Percentiles rank a stretch among this genome's conserved stretches.
These are phyloP conservation scores for Phalacrocorax pelagicus DNA, from an alignment of 2,113 vertebrate species.

Conservation along the genomic window DNA sequence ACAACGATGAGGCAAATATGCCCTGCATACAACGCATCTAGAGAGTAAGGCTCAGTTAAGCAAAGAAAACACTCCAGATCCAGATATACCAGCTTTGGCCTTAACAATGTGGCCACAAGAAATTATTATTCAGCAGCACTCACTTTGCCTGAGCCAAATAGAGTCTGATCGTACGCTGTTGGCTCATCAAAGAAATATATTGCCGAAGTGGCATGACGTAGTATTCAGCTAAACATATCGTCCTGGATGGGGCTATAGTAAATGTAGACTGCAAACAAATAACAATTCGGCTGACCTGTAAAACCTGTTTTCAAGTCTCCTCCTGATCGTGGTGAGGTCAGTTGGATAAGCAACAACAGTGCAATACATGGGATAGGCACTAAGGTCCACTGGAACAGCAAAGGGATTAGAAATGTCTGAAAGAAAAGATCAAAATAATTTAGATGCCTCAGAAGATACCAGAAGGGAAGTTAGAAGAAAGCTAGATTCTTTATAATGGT, in stretches of 20 bases:
- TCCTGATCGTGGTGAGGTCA: slow-evolving; percentile 91
- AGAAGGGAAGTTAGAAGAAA: neutral
- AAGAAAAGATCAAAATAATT: slow-evolving; percentile 1
- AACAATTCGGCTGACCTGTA: slow-evolving; percentile 81
- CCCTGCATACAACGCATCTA: neutral
- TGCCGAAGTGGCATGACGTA: neutral
- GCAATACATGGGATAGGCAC: slow-evolving; percentile 95
- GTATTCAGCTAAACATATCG: neutral
- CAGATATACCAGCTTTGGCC: neutral
- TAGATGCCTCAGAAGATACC: neutral
- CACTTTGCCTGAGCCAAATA: neutral
- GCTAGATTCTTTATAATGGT: neutral
- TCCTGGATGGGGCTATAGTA: neutral
- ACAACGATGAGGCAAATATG: neutral
- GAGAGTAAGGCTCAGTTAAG: neutral
- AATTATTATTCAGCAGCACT: neutral
- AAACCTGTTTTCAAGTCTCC: slow-evolving; percentile 92
- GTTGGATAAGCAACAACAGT: slow-evolving; percentile 95
- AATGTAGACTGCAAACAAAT: neutral
- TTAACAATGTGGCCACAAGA: neutral
- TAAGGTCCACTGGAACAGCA: slow-evolving; percentile 89
- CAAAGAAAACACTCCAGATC: neutral
- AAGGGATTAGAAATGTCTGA: slow-evolving; percentile 95
- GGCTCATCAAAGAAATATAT: neutral
- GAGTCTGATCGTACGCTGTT: neutral